Evolutionary conservation across 1,140 invertebrate genomes (phyloP).

Genomic region (Drosophila arawakana): DNA sequence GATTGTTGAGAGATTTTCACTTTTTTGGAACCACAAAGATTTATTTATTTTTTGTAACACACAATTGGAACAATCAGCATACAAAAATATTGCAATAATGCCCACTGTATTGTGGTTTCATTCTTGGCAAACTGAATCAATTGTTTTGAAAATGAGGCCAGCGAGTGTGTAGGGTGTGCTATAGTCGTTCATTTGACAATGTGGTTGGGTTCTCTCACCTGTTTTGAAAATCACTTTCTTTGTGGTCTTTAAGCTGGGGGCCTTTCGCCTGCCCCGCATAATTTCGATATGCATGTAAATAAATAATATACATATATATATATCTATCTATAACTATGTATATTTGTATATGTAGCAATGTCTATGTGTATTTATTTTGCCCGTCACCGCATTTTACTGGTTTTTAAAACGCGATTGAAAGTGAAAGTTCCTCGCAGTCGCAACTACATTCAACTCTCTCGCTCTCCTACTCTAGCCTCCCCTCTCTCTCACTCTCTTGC

Average conservation of each 20-base stretch:
- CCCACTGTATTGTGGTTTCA: background rate
- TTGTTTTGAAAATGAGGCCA: background rate
- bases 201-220: conserved; percentile 17
- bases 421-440: conserved; percentile 62
- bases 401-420: conserved; percentile 79
- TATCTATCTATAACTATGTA: conserved; percentile 5
- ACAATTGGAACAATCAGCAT: conserved; percentile 22
- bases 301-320: conserved; percentile 37
- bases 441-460: conserved; percentile 12
- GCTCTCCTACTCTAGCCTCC: conserved; percentile 11
- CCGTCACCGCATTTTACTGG: conserved; percentile 51
- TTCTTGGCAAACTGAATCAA: background rate
- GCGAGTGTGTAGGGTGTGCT: conserved; percentile 16
- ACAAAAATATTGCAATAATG: background rate
- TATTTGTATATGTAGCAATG: background rate
- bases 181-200: conserved; percentile 11
- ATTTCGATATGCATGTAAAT: conserved; percentile 73
- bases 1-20: conserved; percentile 59
- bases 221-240: conserved; percentile 71
- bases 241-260: conserved; percentile 44
- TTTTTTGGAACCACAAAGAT: conserved; percentile 43
- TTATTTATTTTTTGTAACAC: background rate
- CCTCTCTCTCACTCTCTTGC: background rate
- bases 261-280: conserved; percentile 70
- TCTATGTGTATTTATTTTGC: conserved; percentile 12